Evolutionary conservation across 2,888 invertebrate species (phyloP), one percentile per base, ranked within the genome.

Genomic region (Halictus ligatus): DNA sequence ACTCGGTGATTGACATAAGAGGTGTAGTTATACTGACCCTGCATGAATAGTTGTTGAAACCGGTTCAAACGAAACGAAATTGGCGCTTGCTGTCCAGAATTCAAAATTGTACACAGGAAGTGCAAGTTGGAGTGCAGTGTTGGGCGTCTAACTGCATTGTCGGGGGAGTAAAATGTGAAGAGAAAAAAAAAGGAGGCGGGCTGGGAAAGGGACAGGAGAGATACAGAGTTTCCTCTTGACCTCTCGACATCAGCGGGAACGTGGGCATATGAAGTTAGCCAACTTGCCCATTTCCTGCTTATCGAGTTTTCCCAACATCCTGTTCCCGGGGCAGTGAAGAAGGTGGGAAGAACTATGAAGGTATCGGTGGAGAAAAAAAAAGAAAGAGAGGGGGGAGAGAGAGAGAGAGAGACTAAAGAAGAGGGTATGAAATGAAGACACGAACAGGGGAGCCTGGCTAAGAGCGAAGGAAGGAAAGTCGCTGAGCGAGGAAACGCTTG

Each of bases 221-320:
- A 50, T 69, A 64, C 75, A 71, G 74, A 64, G 75, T 69, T 79
- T 88, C 84, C 85, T 75, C 64, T 25, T 50, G 82, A 78, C 85
- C 80, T 90, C 90, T 88, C 92, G 82, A 90, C 92, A 92, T 92
- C 90, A 64, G 77, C 80, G 74, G 60, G 60, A 60, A 60, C 60
- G 80, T 85, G 80, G 81, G 85, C 81, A 89, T 91, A 91, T 90
- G 91, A 93, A 92, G 92, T 94, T 94, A 93, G 91, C 89, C 89
- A 91, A 91, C 91, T 91, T 91, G 83, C 88, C 91, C 91, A 91
- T 91, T 91, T 91, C 86, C 89, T 84, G 89, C 91, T 91, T 91
- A 94, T 91, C 90, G 91, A 93, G 91, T 92, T 91, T 90, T 76
- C 83, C 58, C 77, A 79, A 80, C 84, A 80, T 46, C 78, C 81